Evolutionary conservation across 2,888 invertebrate genomes (phyloP), one percentile per base, ranked within the genome.

Genomic region (Trichogramma dendrolimi): DNA sequence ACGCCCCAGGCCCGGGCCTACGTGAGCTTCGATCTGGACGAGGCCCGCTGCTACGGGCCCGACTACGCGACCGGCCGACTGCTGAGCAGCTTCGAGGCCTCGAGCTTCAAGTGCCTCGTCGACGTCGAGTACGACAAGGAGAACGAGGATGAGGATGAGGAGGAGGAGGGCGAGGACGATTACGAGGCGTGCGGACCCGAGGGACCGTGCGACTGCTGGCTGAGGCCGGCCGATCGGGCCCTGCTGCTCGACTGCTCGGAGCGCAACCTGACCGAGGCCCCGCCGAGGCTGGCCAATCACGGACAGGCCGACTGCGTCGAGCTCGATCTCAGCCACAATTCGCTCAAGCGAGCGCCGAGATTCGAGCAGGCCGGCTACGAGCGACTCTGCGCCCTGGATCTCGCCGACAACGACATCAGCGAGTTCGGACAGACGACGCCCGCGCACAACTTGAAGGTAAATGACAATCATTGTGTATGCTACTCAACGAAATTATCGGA

Each of bases 241-340:
- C 72, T 84, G 4, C 70, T 85, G 5, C 73, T 86, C 0, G 80
- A 87, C 71, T 88, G 87, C 69, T 80, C 83, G 0, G 72, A 80
- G 50, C 73, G 71, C 14, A 80, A 81, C 55, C 69, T 86, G 1
- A 81, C 75, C 0, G 65, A 73, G 42, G 70, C 82, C 1, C 86
- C 87, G 0, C 55, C 65, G 3, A 68, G 74, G 48, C 78, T 83
- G 0, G 70, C 64, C 5, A 40, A 40, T 1, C n/a, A 40, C 3
- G 39, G 40, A 4, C 46, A 52, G 6, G 44, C 54, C 7, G 47
- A 56, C n/a, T 11, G 44, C 40, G 79, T 81, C 3, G 83, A 83
- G 53, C 68, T 85, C 4, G 74, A 81, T 67, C 69, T 83, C 42
- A 78, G 80, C 55, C 79, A 79, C 44, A 83, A 83, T 64, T 67